A percentile compares a stretch with the other conserved stretches of the same genome.
These are phyloP conservation scores for Malurus elegans DNA, from an alignment of 2,113 vertebrate genomes.

Conservation along the genomic window DNA sequence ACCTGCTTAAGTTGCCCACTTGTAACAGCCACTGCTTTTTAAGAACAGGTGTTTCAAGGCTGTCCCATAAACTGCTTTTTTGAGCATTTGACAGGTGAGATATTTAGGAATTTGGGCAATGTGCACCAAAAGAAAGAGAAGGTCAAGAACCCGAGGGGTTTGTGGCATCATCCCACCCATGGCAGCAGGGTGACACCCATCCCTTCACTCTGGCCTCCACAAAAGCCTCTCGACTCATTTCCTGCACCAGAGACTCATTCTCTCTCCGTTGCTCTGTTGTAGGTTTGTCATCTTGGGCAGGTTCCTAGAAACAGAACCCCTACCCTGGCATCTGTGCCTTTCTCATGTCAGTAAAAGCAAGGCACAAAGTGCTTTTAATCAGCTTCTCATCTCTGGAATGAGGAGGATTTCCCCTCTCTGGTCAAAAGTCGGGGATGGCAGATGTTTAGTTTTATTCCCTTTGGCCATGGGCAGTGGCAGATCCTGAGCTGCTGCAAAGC, in stretches of 20 bases:
- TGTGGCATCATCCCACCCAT: not conserved
- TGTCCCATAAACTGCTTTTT: not conserved
- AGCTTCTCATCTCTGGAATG: not conserved
- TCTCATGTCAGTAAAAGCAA: slow-evolving; percentile 2
- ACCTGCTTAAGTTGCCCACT: not conserved
- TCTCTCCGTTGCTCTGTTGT: not conserved
- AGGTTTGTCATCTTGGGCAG: not conserved
- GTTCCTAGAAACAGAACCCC: not conserved
- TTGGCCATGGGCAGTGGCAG: not conserved
- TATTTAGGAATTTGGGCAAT: not conserved
- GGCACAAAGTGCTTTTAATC: not conserved
- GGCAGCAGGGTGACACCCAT: not conserved
- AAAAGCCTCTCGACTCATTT: not conserved
- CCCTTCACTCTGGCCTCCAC: not conserved
- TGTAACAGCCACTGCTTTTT: not conserved
- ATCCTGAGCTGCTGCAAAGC: not conserved
- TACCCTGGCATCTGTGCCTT: slow-evolving; percentile 4
- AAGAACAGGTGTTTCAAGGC: not conserved
- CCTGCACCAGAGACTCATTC: not conserved
- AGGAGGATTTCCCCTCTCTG: not conserved
- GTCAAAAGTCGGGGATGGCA: slow-evolving; percentile 20
- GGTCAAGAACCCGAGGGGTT: accelerated
- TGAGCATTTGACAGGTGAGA: not conserved
- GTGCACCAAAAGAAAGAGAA: not conserved
- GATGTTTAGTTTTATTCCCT: slow-evolving; percentile 29